A percentile compares a stretch with the other conserved stretches of the same genome.
These are phyloP conservation scores for Balearica regulorum DNA, from an alignment of 2,797 vertebrate genomes.

Conservation along the genomic window DNA sequence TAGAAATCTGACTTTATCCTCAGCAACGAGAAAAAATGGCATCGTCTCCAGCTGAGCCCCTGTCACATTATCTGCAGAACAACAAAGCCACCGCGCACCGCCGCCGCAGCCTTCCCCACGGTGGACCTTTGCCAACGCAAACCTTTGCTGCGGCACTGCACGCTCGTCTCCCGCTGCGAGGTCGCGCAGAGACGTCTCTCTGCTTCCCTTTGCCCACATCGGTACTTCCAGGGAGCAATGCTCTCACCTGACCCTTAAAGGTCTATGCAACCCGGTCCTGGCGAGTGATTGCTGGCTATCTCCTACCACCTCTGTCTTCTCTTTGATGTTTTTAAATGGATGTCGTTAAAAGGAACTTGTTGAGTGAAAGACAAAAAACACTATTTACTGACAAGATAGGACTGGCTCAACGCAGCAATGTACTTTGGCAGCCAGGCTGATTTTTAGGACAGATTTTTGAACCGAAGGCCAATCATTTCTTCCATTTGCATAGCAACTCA, in stretches of 20 bases:
- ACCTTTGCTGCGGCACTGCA: not conserved
- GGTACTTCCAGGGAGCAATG: slow-evolving; percentile 21
- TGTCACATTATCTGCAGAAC: not conserved
- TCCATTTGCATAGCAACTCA: not conserved
- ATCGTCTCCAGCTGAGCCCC: slow-evolving; percentile 53
- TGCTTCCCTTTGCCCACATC: slow-evolving; percentile 15
- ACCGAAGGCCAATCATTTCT: not conserved
- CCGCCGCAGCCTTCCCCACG: not conserved
- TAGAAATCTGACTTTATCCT: slow-evolving; percentile 29
- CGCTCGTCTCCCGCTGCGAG: not conserved
- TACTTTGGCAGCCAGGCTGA: not conserved
- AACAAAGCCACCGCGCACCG: slow-evolving; percentile 48
- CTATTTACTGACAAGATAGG: not conserved
- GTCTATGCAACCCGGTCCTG: not conserved
- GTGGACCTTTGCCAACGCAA: slow-evolving; percentile 50
- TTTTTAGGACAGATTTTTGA: not conserved
- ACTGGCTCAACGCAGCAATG: not conserved
- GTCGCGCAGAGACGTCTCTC: slow-evolving; percentile 13
- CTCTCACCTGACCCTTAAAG: slow-evolving; percentile 61
- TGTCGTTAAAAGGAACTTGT: slow-evolving; percentile 1
- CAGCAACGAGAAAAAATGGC: slow-evolving; percentile 10
- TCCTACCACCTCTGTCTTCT: not conserved
- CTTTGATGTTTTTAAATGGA: slow-evolving; percentile 63
- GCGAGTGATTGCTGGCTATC: slow-evolving; percentile 6
- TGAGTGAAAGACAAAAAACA: slow-evolving; percentile 21